Percentiles rank a stretch among this genome's conserved stretches.
phyloP scores from a whole-genome alignment of 1,140 invertebrate genomes.

The Zaprionus vittiger region DNA sequence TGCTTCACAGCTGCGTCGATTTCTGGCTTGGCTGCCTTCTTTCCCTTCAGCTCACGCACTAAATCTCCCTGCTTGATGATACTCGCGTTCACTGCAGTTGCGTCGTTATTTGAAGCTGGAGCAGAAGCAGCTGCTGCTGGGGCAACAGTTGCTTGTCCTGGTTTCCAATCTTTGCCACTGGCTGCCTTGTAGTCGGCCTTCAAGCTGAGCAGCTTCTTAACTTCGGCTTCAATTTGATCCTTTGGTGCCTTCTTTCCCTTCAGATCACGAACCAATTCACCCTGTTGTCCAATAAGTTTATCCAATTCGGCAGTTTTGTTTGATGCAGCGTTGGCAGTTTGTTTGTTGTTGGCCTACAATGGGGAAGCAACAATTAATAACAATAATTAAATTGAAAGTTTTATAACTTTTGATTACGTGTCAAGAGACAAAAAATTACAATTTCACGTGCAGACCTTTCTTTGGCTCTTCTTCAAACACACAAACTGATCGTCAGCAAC shows the following conservation, averaged over 20 bases:
- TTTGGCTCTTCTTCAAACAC: slow-evolving; percentile 11
- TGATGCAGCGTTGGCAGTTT: slow-evolving; percentile 39
- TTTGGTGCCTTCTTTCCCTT: slow-evolving; percentile 88
- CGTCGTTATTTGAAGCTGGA: slow-evolving; percentile 43
- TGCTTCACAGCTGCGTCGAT: slow-evolving; percentile 89
- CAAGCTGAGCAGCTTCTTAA: slow-evolving; percentile 85
- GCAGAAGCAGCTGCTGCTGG: slow-evolving; percentile 6
- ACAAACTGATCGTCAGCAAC: slow-evolving; percentile 33
- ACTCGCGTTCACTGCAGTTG: slow-evolving; percentile 76
- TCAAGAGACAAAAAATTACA: slow-evolving; percentile 17
- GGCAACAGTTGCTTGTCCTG: slow-evolving; percentile 68
- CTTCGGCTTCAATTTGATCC: slow-evolving; percentile 86
- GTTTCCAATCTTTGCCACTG: slow-evolving; percentile 87
- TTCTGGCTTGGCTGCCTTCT: slow-evolving; percentile 86
- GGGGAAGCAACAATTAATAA: neutral
- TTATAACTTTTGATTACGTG: slow-evolving; percentile 31
- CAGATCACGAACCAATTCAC: slow-evolving; percentile 89
- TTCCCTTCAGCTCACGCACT: slow-evolving; percentile 88
- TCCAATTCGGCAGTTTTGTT: slow-evolving; percentile 55
- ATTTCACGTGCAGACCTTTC: slow-evolving; percentile 4
- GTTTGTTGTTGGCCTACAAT: slow-evolving; percentile 40
- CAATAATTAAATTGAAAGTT: neutral
- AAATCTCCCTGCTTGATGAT: slow-evolving; percentile 88
- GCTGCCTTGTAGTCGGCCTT: slow-evolving; percentile 85
- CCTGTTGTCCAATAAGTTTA: slow-evolving; percentile 86